phyloP scores from a whole-genome alignment of 2,113 vertebrate genomes.

The Melanerpes formicivorus region DNA sequence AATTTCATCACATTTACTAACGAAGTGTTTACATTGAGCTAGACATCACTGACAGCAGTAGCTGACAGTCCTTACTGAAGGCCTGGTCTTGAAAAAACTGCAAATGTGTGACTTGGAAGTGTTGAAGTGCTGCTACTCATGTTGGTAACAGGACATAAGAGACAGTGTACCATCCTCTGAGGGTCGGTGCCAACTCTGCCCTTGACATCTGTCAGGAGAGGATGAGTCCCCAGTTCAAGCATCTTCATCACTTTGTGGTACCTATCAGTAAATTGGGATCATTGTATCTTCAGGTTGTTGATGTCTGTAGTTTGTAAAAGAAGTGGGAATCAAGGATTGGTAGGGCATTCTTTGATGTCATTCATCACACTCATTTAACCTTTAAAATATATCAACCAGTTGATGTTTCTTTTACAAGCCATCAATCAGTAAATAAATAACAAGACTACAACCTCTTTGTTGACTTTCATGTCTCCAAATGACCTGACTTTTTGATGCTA shows the following conservation, averaged over 20 bases:
- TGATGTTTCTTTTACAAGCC: not conserved
- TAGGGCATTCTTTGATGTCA: not conserved
- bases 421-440: not conserved
- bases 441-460: not conserved
- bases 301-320: not conserved
- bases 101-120: not conserved
- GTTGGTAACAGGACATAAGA: not conserved
- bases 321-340: not conserved
- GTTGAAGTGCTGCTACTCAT: not conserved
- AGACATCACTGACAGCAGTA: not conserved
- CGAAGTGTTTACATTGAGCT: not conserved
- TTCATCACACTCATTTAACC: not conserved
- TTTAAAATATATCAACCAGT: slow-evolving; percentile 1
- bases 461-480: not conserved
- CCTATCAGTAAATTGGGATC: fast-evolving
- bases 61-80: not conserved
- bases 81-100: not conserved
- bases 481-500: not conserved
- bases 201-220: not conserved
- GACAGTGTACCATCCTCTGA: not conserved
- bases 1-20: not conserved
- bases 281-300: not conserved
- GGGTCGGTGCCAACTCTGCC: not conserved
- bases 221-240: not conserved
- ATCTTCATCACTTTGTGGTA: not conserved